Evolutionary conservation across 2,113 vertebrate genomes (phyloP).

Genomic region (Paradoxurus hermaphroditus): DNA sequence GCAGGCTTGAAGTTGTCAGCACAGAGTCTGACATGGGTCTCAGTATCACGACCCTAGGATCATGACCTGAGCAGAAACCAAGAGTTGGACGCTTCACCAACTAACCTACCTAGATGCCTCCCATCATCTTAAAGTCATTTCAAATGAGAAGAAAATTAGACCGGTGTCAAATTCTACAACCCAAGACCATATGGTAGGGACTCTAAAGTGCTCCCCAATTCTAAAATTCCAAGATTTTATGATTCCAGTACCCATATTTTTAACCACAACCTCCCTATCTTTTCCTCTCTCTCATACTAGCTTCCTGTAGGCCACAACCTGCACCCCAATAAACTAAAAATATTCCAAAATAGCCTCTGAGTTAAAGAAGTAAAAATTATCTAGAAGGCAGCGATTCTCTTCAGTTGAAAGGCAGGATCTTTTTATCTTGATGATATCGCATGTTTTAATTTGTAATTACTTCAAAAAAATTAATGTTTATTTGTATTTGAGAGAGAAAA

Average conservation of each 20-base stretch:
- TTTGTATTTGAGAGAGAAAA: too few relatives aligned
- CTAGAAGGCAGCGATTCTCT: background rate
- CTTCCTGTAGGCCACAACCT: background rate
- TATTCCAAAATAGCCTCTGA: background rate
- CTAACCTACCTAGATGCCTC: too few relatives aligned
- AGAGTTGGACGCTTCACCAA: too few relatives aligned
- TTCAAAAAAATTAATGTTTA: background rate
- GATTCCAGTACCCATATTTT: background rate
- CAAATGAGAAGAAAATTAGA: background rate
- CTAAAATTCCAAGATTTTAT: background rate
- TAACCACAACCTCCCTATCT: background rate
- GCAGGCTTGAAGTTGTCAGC: too few relatives aligned
- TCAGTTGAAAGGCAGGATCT: background rate
- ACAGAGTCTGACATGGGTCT: too few relatives aligned
- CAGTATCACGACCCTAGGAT: too few relatives aligned
- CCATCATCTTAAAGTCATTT: background rate
- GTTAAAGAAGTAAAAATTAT: background rate
- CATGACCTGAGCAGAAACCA: too few relatives aligned
- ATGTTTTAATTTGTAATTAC: background rate
- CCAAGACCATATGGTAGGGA: background rate
- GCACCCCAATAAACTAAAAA: background rate
- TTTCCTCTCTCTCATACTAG: rapidly evolving
- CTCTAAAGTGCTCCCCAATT: background rate
- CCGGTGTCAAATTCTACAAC: background rate
- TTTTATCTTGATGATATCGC: background rate